Evolutionary conservation across 1,140 invertebrate species (phyloP).

Genomic region (Procambarus clarkii): DNA sequence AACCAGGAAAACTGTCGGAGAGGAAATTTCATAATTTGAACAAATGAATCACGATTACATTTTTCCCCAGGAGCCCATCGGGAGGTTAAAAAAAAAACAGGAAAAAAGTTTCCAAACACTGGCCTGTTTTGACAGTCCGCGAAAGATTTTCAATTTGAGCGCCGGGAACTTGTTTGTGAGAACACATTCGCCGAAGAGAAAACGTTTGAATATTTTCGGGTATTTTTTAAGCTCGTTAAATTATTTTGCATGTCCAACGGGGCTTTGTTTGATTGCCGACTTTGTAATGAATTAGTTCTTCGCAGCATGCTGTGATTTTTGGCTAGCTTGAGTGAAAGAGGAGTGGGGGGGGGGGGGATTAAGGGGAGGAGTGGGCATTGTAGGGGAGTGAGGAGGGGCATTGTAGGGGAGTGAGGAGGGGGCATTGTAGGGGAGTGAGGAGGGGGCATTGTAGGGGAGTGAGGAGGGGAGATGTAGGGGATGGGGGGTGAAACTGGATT

Average conservation of each 20-base stretch:
- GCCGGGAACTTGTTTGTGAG: neutral
- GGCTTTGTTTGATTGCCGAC: slow-evolving; percentile 3
- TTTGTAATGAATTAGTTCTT: neutral
- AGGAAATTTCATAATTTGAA: slow-evolving; percentile 11
- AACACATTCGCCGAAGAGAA: neutral
- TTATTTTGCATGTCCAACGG: slow-evolving; percentile 1
- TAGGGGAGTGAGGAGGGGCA: neutral
- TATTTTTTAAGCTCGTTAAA: neutral
- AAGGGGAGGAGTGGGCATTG: neutral
- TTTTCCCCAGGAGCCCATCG: neutral
- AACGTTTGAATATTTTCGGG: neutral
- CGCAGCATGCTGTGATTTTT: neutral
- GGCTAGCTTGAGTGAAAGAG: neutral
- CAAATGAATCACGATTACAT: neutral
- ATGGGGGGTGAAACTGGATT: no score
- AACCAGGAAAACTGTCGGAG: neutral
- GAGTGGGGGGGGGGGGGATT: no score
- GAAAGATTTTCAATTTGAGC: neutral
- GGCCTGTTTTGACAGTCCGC: neutral
- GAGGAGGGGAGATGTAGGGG: neutral
- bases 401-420: neutral
- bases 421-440: no score
- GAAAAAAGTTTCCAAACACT: neutral
- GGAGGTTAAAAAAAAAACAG: neutral
- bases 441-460: neutral